phyloP scores from a whole-genome alignment of 2,888 invertebrate genomes.

The Cheilosia impressa region DNA sequence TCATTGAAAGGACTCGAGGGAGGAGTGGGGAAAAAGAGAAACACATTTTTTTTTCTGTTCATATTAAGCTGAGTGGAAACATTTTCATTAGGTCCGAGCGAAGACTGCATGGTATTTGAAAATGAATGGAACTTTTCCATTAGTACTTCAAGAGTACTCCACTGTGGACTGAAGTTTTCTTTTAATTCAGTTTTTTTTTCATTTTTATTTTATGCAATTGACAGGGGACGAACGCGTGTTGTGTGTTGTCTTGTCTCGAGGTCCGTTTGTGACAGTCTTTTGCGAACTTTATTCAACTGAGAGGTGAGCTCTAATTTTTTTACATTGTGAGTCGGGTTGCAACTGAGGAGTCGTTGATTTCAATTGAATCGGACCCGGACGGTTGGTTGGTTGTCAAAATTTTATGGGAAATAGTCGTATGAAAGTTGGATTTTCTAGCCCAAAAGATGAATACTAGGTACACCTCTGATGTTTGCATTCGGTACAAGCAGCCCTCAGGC shows the following conservation, averaged over 20 bases:
- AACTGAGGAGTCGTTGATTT: too few relatives aligned
- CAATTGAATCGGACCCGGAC: too few relatives aligned
- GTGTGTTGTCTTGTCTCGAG: neutral
- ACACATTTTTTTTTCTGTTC: slow-evolving; percentile 8
- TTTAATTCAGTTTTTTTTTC: neutral
- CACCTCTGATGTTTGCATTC: too few relatives aligned
- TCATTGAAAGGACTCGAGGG: slow-evolving; percentile 54
- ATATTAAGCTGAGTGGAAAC: slow-evolving; percentile 35
- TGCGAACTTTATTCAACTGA: too few relatives aligned
- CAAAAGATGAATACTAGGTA: too few relatives aligned
- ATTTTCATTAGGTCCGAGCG: slow-evolving; percentile 68
- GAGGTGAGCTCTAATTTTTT: too few relatives aligned
- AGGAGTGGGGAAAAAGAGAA: neutral
- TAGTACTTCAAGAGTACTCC: neutral
- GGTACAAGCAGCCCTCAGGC: too few relatives aligned
- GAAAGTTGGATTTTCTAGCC: too few relatives aligned
- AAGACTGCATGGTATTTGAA: neutral
- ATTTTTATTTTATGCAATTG: neutral
- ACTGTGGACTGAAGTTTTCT: neutral
- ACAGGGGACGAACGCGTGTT: neutral
- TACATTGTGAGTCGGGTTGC: too few relatives aligned
- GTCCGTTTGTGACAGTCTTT: neutral
- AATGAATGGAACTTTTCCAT: slow-evolving; percentile 4
- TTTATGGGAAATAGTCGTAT: too few relatives aligned
- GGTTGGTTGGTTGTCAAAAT: too few relatives aligned